These are phyloP conservation scores for Leguminivora glycinivorella DNA, from an alignment of 1,140 invertebrate species.

Conservation along the genomic window DNA sequence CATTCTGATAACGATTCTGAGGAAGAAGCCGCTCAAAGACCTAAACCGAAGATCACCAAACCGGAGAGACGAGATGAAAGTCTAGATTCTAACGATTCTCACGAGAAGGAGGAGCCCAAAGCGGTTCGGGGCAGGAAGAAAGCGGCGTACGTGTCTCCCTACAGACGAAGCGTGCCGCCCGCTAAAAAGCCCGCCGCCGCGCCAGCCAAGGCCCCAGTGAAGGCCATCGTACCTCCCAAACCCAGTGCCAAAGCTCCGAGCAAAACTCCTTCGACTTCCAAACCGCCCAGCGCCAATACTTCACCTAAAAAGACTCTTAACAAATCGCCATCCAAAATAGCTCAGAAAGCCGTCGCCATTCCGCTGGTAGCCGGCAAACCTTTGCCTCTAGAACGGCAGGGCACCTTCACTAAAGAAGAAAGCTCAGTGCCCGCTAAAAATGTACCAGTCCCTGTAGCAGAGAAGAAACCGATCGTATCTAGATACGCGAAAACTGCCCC, in stretches of 20 bases:
- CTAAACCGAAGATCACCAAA: slow-evolving; percentile 82
- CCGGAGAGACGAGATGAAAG: slow-evolving; percentile 66
- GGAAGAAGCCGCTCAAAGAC: slow-evolving; percentile 56
- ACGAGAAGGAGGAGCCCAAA: slow-evolving; percentile 79
- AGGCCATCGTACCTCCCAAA: slow-evolving; percentile 47
- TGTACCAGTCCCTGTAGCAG: slow-evolving; percentile 58
- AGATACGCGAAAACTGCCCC: slow-evolving; percentile 57
- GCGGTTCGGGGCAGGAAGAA: slow-evolving; percentile 88
- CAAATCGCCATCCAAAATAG: slow-evolving; percentile 56
- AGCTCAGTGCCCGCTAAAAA: slow-evolving; percentile 71
- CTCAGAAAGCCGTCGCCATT: slow-evolving; percentile 45
- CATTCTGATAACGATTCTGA: slow-evolving; percentile 77
- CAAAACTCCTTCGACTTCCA: slow-evolving; percentile 46
- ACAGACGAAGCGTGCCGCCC: slow-evolving; percentile 65
- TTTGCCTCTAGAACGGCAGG: slow-evolving; percentile 85
- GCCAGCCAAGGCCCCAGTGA: slow-evolving; percentile 43
- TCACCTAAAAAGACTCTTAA: slow-evolving; percentile 63
- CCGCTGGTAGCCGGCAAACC: slow-evolving; percentile 51
- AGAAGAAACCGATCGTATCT: slow-evolving; percentile 65
- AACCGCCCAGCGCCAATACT: slow-evolving; percentile 48
- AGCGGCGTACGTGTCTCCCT: slow-evolving; percentile 83
- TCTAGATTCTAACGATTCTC: slow-evolving; percentile 67
- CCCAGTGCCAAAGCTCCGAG: slow-evolving; percentile 53
- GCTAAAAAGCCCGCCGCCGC: slow-evolving; percentile 51
- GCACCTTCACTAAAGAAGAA: slow-evolving; percentile 93